Percentiles rank a stretch among this genome's conserved stretches.
Evolutionary conservation across 2,888 invertebrate species (phyloP).

Genomic region (Hermaeophaga mercurialis): DNA sequence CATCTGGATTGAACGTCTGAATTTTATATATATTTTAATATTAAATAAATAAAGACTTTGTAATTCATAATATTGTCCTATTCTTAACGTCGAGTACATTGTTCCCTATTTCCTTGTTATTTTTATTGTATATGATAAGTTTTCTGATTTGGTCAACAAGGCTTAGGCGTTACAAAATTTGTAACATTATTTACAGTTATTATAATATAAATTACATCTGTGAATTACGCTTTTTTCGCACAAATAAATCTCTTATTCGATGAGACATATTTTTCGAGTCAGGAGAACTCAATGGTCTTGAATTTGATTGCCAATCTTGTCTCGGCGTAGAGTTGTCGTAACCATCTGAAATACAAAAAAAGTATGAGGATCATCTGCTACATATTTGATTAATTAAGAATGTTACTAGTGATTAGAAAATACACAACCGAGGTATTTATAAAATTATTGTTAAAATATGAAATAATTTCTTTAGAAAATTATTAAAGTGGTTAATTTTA

Average conservation of each 20-base stretch:
- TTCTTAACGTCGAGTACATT: slow-evolving; percentile 7
- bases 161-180: slow-evolving; percentile 12
- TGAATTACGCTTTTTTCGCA: slow-evolving; percentile 62
- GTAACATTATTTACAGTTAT: slow-evolving; percentile 17
- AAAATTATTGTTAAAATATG: no score
- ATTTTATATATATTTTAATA: no score
- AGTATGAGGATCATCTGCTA: no score
- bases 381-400: no score
- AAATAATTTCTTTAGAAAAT: no score
- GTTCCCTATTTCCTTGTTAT: slow-evolving; percentile 16
- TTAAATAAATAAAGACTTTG: no score
- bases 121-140: slow-evolving; percentile 10
- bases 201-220: slow-evolving; percentile 57
- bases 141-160: slow-evolving; percentile 21
- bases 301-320: slow-evolving; percentile 41
- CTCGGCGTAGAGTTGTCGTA: slow-evolving; percentile 36
- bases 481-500: no score
- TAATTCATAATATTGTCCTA: no score
- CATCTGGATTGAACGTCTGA: no score
- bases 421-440: no score
- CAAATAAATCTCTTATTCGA: slow-evolving; percentile 66
- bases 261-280: slow-evolving; percentile 64
- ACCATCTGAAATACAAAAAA: slow-evolving; percentile 39
- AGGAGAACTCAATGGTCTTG: slow-evolving; percentile 43
- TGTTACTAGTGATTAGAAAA: not conserved